Evolutionary conservation across 2,113 vertebrate species (phyloP), one percentile per base, ranked within the genome.

Genomic region (Myocastor coypus): DNA sequence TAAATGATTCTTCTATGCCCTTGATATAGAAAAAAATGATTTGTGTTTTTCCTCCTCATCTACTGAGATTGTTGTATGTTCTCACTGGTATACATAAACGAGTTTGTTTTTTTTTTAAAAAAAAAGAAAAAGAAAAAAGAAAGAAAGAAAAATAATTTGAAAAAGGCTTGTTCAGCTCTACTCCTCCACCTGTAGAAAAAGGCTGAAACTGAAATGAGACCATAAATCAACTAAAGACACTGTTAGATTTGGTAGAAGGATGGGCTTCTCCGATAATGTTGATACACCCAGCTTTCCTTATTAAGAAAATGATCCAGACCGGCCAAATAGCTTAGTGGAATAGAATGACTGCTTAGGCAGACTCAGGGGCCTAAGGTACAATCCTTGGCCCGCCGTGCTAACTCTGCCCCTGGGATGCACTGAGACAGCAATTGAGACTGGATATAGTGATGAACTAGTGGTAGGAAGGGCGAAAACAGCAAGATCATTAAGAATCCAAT

Each of bases 211-310:
- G 40, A 96, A 89, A 89, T 82, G 83, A 91, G 24, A 92, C 66
- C 34, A 87, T 55, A 91, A 95, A 85, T 97, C 83, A 95, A 22
- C 7, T 50, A 69, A 92, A 24, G 73, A 61, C 40, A 88, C 6
- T 32, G 32, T n/a, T 46, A 19, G 5, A 77, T 73, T 73, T 42
- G 75, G 24, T 19, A 19, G 22, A 92, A 87, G 55, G 87, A 22
- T 82, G 40, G 37, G n/a, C 40, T 80, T 95, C 88, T 87, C 13
- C 37, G 64, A 40, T 37, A 84, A 46, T 9, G 2, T 86, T 81
- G 19, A 12, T 7, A 66, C 0, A 10, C 26, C 32, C 66, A 80
- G 7, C 8, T 5, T 73, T 82, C 26, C 4, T 94, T 83, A 80
- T 7, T 75, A 26, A 9, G 12, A 30, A 71, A 89, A 66, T 42